phyloP scores from a whole-genome alignment of 2,888 invertebrate species.

The Idaea straminata region DNA sequence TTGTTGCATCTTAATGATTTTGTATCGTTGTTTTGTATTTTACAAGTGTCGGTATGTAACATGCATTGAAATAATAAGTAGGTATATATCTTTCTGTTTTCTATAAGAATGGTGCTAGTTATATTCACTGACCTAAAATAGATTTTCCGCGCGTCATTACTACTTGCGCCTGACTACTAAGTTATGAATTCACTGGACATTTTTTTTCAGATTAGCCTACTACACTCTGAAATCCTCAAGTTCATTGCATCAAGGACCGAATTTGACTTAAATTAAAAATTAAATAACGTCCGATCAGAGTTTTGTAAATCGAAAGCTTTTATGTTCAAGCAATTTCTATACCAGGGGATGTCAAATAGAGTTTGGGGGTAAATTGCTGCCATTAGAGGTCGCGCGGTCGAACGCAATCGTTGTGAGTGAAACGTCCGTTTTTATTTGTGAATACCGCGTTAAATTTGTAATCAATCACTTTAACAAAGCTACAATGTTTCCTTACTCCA shows the following conservation, averaged over 20 bases:
- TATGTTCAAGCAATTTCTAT: neutral
- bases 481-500: conserved; percentile 19
- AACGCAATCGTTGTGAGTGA: conserved; percentile 5
- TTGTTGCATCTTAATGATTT: too few species aligned
- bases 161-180: conserved; percentile 22
- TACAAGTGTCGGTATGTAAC: too few species aligned
- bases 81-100: neutral
- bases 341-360: neutral
- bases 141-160: conserved; percentile 35
- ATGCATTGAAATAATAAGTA: too few species aligned
- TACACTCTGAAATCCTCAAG: conserved; percentile 16
- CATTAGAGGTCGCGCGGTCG: neutral
- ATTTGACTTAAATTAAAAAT: conserved; percentile 20
- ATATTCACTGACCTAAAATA: conserved; percentile 12
- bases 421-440: conserved; percentile 19
- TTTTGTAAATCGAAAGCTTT: conserved; percentile 3
- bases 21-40: too few species aligned
- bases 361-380: neutral
- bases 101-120: too few species aligned
- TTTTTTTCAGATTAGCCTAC: conserved; percentile 25
- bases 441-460: conserved; percentile 22
- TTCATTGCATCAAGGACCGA: conserved; percentile 24
- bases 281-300: neutral
- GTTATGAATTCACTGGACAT: conserved; percentile 23
- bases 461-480: conserved; percentile 28